phyloP scores from a whole-genome alignment of 1,140 invertebrate genomes.

The Dreissena polymorpha region DNA sequence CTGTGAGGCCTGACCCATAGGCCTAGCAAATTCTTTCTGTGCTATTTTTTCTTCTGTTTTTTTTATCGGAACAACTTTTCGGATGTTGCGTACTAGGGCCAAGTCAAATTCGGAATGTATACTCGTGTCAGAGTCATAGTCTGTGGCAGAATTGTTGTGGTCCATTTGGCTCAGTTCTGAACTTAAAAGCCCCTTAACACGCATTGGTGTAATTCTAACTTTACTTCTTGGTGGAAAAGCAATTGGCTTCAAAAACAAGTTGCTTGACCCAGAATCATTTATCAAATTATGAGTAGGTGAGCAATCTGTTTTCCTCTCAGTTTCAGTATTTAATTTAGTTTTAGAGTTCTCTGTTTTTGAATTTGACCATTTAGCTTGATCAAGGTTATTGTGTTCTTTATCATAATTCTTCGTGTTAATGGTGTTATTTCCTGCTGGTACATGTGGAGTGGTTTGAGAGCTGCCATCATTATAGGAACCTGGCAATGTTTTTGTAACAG shows the following conservation, averaged over 20 bases:
- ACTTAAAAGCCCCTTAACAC: background rate
- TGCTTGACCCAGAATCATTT: background rate
- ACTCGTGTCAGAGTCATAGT: conserved; percentile 12
- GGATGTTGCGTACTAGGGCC: conserved; percentile 22
- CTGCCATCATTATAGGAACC: conserved; percentile 1
- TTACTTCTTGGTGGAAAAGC: conserved; percentile 42
- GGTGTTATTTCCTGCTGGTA: too few relatives aligned
- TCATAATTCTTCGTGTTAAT: too few relatives aligned
- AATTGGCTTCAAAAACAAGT: conserved; percentile 35
- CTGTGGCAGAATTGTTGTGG: background rate
- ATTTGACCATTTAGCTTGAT: too few relatives aligned
- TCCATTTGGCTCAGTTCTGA: background rate
- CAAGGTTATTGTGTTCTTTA: too few relatives aligned
- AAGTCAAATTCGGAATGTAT: conserved; percentile 45
- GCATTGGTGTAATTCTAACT: conserved; percentile 34
- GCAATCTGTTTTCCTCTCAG: too few relatives aligned
- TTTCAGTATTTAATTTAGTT: too few relatives aligned
- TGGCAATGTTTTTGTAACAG: background rate
- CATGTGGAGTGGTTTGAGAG: conserved; percentile 11
- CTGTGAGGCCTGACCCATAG: background rate
- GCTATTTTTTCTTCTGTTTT: background rate
- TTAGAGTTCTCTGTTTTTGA: too few relatives aligned
- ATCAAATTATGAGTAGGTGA: too few relatives aligned
- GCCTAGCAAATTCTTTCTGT: too few relatives aligned
- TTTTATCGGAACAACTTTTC: background rate